A percentile compares a stretch with the other conserved stretches of the same genome.
These are phyloP conservation scores for Diplodus sargus DNA, from an alignment of 2,797 vertebrate genomes.

Conservation along the genomic window DNA sequence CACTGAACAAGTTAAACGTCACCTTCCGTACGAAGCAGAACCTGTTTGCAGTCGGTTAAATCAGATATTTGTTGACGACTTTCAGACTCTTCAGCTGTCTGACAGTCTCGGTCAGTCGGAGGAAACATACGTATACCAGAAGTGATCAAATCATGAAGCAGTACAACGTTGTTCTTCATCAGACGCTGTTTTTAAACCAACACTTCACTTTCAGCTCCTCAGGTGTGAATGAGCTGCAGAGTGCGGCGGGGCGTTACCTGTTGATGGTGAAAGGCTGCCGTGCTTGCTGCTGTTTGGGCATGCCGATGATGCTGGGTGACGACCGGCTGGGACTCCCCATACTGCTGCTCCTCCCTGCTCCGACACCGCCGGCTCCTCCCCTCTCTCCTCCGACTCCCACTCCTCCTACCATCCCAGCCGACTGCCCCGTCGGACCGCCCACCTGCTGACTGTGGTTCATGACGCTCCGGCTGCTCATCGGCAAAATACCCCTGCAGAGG, in stretches of 20 bases:
- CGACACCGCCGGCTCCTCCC: slow-evolving; percentile 34
- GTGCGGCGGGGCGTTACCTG: slow-evolving; percentile 84
- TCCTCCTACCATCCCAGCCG: slow-evolving; percentile 87
- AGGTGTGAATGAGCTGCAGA: no score
- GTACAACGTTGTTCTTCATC: no score
- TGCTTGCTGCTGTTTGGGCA: slow-evolving; percentile 98
- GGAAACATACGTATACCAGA: no score
- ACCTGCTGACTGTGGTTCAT: slow-evolving; percentile 99
- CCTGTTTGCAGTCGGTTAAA: no score
- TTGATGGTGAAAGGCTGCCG: slow-evolving; percentile 98
- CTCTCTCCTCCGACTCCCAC: slow-evolving; percentile 89
- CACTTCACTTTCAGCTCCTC: no score
- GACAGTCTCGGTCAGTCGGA: no score
- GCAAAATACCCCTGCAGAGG: slow-evolving; percentile 93
- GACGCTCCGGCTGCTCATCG: slow-evolving; percentile 97
- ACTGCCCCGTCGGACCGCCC: slow-evolving; percentile 80
- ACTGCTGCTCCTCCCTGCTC: slow-evolving; percentile 87
- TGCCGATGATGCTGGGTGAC: slow-evolving; percentile 99
- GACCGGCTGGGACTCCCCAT: slow-evolving; percentile 98
- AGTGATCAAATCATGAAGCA: no score
- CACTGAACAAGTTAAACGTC: no score
- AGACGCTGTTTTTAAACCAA: no score
- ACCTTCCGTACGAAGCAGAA: no score
- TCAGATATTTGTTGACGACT: no score
- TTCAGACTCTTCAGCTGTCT: no score